These are phyloP conservation scores for Eudemis profundana DNA, from an alignment of 2,888 invertebrate species.

Conservation along the genomic window DNA sequence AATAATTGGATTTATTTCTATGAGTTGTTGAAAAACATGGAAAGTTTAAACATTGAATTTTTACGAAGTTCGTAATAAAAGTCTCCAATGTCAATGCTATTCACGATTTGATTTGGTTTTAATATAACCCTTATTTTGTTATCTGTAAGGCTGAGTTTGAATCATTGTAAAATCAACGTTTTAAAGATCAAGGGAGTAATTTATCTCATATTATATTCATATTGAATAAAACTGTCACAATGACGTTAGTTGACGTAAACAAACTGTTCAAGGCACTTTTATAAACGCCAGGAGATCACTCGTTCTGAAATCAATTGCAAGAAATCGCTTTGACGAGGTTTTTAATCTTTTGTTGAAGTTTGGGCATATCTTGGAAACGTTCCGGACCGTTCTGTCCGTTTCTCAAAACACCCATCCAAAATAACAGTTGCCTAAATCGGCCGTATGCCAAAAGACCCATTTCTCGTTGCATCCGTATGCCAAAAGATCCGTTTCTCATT, in stretches of 20 bases:
- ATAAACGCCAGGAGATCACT: background rate
- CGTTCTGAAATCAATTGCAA: background rate
- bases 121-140: background rate
- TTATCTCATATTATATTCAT: background rate
- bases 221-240: slow-evolving; percentile 15
- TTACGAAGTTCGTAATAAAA: background rate
- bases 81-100: background rate
- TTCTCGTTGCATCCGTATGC: too few relatives aligned
- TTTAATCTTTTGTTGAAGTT: too few relatives aligned
- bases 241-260: background rate
- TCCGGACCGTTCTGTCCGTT: too few relatives aligned
- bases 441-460: too few relatives aligned
- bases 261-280: slow-evolving; percentile 2
- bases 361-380: too few relatives aligned
- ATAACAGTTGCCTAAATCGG: too few relatives aligned
- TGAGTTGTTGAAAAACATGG: background rate
- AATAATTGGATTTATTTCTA: background rate
- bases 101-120: background rate
- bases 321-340: too few relatives aligned
- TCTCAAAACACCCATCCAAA: too few relatives aligned
- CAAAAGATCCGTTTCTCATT: too few relatives aligned
- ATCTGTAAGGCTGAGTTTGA: background rate
- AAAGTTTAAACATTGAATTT: background rate
- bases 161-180: background rate
- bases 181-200: background rate